phyloP scores from a whole-genome alignment of 2,888 invertebrate species.

The Sarcophaga variegata region DNA sequence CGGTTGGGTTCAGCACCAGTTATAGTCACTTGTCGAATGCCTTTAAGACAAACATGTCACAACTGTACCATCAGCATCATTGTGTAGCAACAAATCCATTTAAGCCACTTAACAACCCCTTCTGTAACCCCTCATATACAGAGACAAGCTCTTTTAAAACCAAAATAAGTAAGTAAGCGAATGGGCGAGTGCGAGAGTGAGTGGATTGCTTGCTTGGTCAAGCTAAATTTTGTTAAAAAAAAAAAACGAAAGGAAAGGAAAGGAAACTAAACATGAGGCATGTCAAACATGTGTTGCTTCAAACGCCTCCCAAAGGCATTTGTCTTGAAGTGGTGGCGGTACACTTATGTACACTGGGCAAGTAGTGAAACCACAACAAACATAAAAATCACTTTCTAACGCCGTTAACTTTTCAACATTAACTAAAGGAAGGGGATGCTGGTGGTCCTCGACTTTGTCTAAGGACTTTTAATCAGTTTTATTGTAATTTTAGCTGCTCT shows the following conservation, averaged over 20 bases:
- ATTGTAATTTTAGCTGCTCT: slow-evolving; percentile 2
- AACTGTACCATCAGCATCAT: slow-evolving; percentile 45
- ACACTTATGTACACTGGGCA: not conserved
- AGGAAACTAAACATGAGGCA: slow-evolving; percentile 48
- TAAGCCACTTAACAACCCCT: slow-evolving; percentile 56
- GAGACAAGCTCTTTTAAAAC: not conserved
- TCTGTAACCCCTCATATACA: slow-evolving; percentile 33
- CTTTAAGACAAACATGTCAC: slow-evolving; percentile 49
- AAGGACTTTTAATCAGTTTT: slow-evolving; percentile 51
- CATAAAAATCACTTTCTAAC: slow-evolving; percentile 50
- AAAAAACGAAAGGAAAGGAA: too few species aligned
- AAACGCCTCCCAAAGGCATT: slow-evolving; percentile 62
- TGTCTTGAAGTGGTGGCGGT: slow-evolving; percentile 19
- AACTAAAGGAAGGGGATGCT: not conserved
- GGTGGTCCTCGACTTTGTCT: not conserved
- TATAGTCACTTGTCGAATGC: slow-evolving; percentile 60
- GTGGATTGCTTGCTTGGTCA: slow-evolving; percentile 66
- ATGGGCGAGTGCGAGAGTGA: slow-evolving; percentile 50
- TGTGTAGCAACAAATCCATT: slow-evolving; percentile 20
- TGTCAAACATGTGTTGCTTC: slow-evolving; percentile 56
- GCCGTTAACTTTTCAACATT: not conserved
- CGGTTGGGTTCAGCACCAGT: slow-evolving; percentile 27
- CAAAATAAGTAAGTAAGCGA: not conserved
- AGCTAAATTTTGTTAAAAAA: slow-evolving; percentile 36
- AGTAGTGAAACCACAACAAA: slow-evolving; percentile 62